Evolutionary conservation across 2,888 invertebrate species (phyloP).

Genomic region (Drosophila paracracens): DNA sequence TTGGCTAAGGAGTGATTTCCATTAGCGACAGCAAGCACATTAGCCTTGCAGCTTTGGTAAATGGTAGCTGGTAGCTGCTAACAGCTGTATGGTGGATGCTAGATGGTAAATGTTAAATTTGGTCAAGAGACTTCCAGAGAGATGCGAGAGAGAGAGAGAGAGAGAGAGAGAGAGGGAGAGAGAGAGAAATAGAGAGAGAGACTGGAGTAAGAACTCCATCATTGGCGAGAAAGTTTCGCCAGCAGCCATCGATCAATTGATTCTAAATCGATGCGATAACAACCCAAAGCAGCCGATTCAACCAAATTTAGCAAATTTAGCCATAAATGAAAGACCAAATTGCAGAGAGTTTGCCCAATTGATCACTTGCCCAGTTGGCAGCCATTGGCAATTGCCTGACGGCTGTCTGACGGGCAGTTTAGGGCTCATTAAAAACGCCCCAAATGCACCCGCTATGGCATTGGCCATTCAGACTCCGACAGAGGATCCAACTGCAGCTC

Average conservation of each 20-base stretch:
- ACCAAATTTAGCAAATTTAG: slow-evolving; percentile 76
- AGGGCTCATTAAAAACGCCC: slow-evolving; percentile 74
- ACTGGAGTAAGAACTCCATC: slow-evolving; percentile 35
- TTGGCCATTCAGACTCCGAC: slow-evolving; percentile 17
- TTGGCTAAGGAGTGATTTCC: slow-evolving; percentile 32
- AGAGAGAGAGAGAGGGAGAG: not conserved
- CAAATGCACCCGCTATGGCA: slow-evolving; percentile 63
- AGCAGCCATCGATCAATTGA: slow-evolving; percentile 58
- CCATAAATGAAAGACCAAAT: slow-evolving; percentile 71
- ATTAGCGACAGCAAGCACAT: slow-evolving; percentile 40
- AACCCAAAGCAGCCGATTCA: slow-evolving; percentile 39
- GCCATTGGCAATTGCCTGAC: slow-evolving; percentile 39
- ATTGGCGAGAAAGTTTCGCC: slow-evolving; percentile 57
- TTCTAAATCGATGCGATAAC: slow-evolving; percentile 67
- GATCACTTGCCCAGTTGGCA: slow-evolving; percentile 19
- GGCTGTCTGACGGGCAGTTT: slow-evolving; percentile 56
- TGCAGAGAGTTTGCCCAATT: slow-evolving; percentile 34
- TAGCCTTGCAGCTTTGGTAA: slow-evolving; percentile 28
- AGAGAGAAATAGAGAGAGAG: not conserved
- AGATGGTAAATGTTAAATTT: slow-evolving; percentile 21
- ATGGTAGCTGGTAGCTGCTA: slow-evolving; percentile 9
- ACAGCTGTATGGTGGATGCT: not conserved
- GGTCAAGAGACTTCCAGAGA: slow-evolving; percentile 13
- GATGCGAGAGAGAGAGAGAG: not conserved
- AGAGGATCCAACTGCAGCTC: not conserved